phyloP scores from a whole-genome alignment of 2,888 invertebrate genomes.

The Tipula helvola region DNA sequence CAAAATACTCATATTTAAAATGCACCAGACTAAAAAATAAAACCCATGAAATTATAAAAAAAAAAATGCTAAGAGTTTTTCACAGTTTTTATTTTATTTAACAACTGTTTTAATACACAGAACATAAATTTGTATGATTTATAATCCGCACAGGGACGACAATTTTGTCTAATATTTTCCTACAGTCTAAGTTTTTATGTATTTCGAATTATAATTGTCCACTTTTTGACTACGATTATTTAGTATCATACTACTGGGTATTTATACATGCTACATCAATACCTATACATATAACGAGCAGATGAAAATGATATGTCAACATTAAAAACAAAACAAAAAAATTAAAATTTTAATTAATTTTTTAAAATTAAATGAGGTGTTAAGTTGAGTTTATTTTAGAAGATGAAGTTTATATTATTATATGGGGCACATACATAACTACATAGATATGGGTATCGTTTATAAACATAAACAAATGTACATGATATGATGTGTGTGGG shows the following conservation, averaged over 20 bases:
- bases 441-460: not conserved
- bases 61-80: not conserved
- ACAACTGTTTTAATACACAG: not conserved
- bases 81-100: not conserved
- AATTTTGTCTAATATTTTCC: not conserved
- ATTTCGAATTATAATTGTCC: not conserved
- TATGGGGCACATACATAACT: not conserved
- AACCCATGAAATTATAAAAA: not conserved
- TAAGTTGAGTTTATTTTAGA: not conserved
- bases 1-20: not conserved
- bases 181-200: not conserved
- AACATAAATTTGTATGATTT: not conserved
- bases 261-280: not conserved
- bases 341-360: not conserved
- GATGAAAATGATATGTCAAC: conserved; percentile 4
- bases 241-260: not conserved
- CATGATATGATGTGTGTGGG: not conserved
- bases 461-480: not conserved
- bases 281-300: not conserved
- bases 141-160: not conserved
- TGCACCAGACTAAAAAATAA: not conserved
- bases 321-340: not conserved
- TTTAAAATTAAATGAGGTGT: not conserved
- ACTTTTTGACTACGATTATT: not conserved
- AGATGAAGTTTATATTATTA: not conserved